Conservation (phyloP, 2,113 vertebrate genomes). For the Pollachius pollachius region DNA sequence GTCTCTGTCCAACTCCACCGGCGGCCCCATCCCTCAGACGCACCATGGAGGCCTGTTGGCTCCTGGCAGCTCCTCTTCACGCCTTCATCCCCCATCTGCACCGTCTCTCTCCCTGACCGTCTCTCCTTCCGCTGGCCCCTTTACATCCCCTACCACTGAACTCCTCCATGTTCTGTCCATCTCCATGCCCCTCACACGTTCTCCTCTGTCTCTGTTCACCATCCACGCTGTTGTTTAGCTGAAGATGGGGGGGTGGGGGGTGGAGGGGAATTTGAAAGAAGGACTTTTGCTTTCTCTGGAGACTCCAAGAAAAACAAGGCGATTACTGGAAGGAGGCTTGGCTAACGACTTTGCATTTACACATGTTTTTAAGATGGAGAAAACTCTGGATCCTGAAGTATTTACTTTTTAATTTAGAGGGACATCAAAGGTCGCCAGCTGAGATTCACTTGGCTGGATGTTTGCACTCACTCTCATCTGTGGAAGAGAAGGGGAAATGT, state of each 20-base stretch:
- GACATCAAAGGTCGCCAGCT: slow-evolving; percentile 32
- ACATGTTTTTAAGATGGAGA: slow-evolving; percentile 52
- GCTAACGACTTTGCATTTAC: slow-evolving; percentile 20
- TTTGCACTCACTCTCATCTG: neutral
- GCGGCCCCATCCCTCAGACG: slow-evolving; percentile 10
- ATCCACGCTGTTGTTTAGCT: slow-evolving; percentile 25
- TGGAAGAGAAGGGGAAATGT: slow-evolving; percentile 1
- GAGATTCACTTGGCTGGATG: neutral
- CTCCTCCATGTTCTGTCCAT: neutral
- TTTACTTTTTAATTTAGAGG: slow-evolving; percentile 7
- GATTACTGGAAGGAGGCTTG: slow-evolving; percentile 31
- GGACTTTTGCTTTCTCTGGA: slow-evolving; percentile 16
- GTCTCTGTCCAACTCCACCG: slow-evolving; percentile 15
- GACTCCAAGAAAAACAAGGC: slow-evolving; percentile 53
- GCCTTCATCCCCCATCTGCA: no score
- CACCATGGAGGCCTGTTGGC: slow-evolving; percentile 8
- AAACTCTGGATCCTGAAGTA: slow-evolving; percentile 26
- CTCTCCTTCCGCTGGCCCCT: neutral
- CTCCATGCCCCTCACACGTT: slow-evolving; percentile 17
- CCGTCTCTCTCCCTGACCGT: neutral
- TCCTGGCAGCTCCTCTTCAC: neutral
- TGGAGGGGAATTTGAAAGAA: neutral
- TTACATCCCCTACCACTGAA: neutral
- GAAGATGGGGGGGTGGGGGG: neutral
- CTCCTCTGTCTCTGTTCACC: slow-evolving; percentile 25